Percentiles rank a stretch among this genome's conserved stretches.
phyloP scores from a whole-genome alignment of 2,888 invertebrate genomes.

The Amphipyra berbera region DNA sequence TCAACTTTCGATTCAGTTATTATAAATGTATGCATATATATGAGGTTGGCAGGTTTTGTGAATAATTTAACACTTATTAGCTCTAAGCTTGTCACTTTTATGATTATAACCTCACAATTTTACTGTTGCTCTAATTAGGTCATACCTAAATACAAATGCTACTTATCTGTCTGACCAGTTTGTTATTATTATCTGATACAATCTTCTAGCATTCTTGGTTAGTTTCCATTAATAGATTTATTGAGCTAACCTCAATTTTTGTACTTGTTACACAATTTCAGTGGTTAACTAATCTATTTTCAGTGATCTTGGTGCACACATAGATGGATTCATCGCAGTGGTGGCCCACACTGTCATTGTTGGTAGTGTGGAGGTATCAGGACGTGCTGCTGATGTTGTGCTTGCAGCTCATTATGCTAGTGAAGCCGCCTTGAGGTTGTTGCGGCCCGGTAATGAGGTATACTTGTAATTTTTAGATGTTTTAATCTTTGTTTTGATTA shows the following conservation, averaged over 20 bases:
- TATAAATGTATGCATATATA: too few species aligned
- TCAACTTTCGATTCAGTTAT: not conserved
- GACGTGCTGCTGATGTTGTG: conserved; percentile 97
- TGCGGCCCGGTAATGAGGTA: conserved; percentile 97
- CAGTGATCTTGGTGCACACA: conserved; percentile 99
- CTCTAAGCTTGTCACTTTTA: not conserved
- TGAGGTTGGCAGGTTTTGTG: too few species aligned
- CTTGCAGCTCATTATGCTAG: conserved; percentile 98
- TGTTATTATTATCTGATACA: too few species aligned
- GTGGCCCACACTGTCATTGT: conserved; percentile 98
- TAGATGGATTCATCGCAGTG: conserved; percentile 99
- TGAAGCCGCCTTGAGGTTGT: conserved; percentile 97
- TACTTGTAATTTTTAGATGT: conserved; percentile 34
- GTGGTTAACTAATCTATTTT: conserved; percentile 57
- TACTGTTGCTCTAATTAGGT: conserved; percentile 2
- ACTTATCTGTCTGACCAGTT: not conserved
- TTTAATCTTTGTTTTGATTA: conserved; percentile 25
- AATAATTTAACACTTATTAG: not conserved
- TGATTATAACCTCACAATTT: conserved; percentile 36
- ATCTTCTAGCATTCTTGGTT: not conserved
- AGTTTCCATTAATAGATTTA: conserved; percentile 5
- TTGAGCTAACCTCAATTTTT: conserved; percentile 1
- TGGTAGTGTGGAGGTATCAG: conserved; percentile 94
- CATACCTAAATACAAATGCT: not conserved
- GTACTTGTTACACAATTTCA: conserved; percentile 3